phyloP scores from a whole-genome alignment of 23 tunicate species.

The Aplidium turbinatum region DNA sequence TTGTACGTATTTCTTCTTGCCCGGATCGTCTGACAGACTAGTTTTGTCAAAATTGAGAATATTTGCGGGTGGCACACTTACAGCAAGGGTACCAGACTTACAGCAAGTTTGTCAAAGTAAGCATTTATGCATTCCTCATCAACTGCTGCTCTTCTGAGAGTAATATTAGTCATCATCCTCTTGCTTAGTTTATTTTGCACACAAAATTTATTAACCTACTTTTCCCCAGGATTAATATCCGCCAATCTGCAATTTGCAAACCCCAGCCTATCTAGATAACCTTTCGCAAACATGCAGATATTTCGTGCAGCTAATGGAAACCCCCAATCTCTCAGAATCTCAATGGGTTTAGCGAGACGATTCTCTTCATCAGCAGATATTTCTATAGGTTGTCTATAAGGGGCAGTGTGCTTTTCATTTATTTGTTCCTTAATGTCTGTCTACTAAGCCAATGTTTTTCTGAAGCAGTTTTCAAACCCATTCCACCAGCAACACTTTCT shows the following conservation, averaged over 20 bases:
- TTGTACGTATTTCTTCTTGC: neutral
- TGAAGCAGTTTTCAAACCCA: neutral
- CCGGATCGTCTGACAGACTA: slow-evolving; percentile 2
- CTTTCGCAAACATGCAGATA: slow-evolving; percentile 1
- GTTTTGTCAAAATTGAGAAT: slow-evolving; percentile 7
- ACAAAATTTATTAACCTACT: neutral
- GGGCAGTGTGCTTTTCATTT: neutral
- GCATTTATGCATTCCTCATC: slow-evolving; percentile 2
- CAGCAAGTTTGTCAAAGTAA: slow-evolving; percentile 1
- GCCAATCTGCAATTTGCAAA: neutral
- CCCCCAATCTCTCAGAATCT: neutral
- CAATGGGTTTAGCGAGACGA: neutral
- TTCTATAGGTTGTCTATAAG: neutral
- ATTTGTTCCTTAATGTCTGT: slow-evolving; percentile 1
- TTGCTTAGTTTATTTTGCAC: neutral
- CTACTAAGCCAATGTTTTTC: slow-evolving; percentile 2
- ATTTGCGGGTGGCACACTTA: neutral
- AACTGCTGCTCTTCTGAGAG: slow-evolving; percentile 1
- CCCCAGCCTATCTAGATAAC: neutral
- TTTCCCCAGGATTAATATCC: neutral
- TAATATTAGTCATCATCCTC: neutral
- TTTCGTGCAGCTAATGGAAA: slow-evolving; percentile 1
- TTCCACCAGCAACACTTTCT: neutral
- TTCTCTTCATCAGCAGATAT: neutral
- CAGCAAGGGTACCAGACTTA: too few relatives aligned